Base-by-base conservation (phyloP, 2,797 vertebrate species). In the Limnodromus scolopaceus region DNA sequence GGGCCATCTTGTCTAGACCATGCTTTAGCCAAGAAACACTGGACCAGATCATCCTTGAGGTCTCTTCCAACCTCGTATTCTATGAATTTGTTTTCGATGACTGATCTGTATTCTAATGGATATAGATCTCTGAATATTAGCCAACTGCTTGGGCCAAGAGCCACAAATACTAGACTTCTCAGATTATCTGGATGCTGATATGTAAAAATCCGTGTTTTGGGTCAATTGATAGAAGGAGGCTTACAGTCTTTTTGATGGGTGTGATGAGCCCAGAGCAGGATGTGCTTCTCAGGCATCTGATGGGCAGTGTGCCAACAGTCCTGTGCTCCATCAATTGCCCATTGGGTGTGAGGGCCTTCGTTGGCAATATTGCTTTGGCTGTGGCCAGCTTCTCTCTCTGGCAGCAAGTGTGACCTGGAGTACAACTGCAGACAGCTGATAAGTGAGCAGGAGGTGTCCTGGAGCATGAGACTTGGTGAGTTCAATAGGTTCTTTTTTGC, bases 281-380 rank as follows among this genome's bases (percentile, higher is more conserved):
- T 9, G 1, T 41, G 16, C 11, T 36, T 76, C 15, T 13, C 43
- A 43, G 25, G 8, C 0, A 0, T 2, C 12, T 36, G 51, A 39
- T 55, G 20, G 32, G 25, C 34, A 38, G 15, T 3, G 17, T 79
- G 24, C 30, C 1, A 16, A 3, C 23, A 8, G 16, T 69, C 12
- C 57, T n/a, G 38, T 48, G 57, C 18, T 61, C 72, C 10, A 4
- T 34, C 76, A 49, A 45, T 51, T 16, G 5, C 36, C 25, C 4
- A 0, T 4, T 30, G 38, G 2, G 0, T 68, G 51, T 39, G 0
- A 1, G 18, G 24, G 43, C 2, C 1, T 16, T 34, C 0, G 0
- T 0, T 54, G 65, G 23, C 38, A 19, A 11, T 8, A 15, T 45
- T 41, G 45, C 32, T 68, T 88, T 36, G 70, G 28, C 60, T 32